These are phyloP conservation scores for Nothoprocta perdicaria DNA, from an alignment of 2,113 vertebrate species.

Conservation along the genomic window DNA sequence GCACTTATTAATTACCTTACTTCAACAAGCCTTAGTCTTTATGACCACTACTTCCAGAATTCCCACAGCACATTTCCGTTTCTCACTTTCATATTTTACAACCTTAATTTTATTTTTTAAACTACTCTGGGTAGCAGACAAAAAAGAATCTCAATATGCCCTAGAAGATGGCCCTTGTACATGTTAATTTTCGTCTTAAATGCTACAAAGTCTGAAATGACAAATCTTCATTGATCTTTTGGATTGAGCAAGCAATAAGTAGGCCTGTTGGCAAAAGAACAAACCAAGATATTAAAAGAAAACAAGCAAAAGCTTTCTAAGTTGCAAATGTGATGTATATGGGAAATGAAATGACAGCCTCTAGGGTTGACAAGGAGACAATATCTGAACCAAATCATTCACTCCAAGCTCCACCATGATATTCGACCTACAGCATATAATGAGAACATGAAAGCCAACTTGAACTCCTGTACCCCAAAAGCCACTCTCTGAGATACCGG, in stretches of 20 bases:
- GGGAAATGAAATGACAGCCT: not conserved
- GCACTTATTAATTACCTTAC: not conserved
- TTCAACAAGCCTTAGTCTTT: not conserved
- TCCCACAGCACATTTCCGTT: not conserved
- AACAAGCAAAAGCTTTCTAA: not conserved
- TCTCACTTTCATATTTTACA: not conserved
- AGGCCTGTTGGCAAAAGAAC: not conserved
- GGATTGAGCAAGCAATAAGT: not conserved
- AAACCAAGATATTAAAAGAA: not conserved
- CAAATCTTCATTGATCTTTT: not conserved
- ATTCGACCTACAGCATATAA: constrained; percentile 35
- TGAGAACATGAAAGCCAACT: constrained; percentile 32
- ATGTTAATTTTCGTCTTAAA: not conserved
- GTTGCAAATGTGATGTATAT: not conserved
- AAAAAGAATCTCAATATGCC: not conserved
- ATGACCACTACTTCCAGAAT: not conserved
- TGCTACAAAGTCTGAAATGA: not conserved
- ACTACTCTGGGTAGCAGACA: not conserved
- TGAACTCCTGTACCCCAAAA: constrained; percentile 39
- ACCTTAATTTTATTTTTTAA: not conserved
- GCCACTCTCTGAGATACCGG: constrained; percentile 4
- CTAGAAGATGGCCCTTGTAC: not conserved
- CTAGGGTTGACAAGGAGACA: not conserved
- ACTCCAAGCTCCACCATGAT: not conserved
- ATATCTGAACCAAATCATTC: not conserved